These are phyloP conservation scores for Mizuhopecten yessoensis DNA, from an alignment of 1,140 invertebrate species.

Conservation along the genomic window DNA sequence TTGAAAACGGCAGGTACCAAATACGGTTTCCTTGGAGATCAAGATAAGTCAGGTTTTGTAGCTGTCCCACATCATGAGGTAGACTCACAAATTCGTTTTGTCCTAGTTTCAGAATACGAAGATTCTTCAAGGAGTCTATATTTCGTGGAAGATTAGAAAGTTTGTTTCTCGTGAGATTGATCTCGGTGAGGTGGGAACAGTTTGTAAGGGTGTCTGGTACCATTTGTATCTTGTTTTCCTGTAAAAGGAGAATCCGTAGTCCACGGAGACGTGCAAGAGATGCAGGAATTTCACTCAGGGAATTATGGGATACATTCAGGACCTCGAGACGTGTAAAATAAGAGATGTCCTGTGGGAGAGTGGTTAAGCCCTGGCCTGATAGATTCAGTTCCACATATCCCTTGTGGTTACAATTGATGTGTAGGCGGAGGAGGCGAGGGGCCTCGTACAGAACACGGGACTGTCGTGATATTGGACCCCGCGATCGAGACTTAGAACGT, in stretches of 20 bases:
- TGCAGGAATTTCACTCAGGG: constrained; percentile 72
- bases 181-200: constrained; percentile 73
- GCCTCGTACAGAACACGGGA: background rate
- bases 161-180: constrained; percentile 77
- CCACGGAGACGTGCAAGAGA: constrained; percentile 73
- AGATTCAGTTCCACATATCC: constrained; percentile 77
- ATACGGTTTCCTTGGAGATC: constrained; percentile 79
- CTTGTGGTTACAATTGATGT: constrained; percentile 70
- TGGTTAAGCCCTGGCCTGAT: constrained; percentile 61
- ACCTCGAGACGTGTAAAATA: constrained; percentile 74
- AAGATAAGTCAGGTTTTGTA: constrained; percentile 72
- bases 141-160: constrained; percentile 73
- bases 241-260: constrained; percentile 72
- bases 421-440: constrained; percentile 53
- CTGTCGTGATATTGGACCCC: background rate
- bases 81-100: constrained; percentile 78
- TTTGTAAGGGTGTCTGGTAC: constrained; percentile 79
- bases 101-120: constrained; percentile 74
- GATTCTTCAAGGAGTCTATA: constrained; percentile 69
- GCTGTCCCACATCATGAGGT: constrained; percentile 75
- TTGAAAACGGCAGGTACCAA: constrained; percentile 77
- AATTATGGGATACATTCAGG: constrained; percentile 77
- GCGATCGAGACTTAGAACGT: background rate
- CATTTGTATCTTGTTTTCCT: constrained; percentile 73
- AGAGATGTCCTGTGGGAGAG: constrained; percentile 76